These are phyloP conservation scores for Lepus europaeus DNA, from an alignment of 2,113 vertebrate genomes.

Conservation along the genomic window DNA sequence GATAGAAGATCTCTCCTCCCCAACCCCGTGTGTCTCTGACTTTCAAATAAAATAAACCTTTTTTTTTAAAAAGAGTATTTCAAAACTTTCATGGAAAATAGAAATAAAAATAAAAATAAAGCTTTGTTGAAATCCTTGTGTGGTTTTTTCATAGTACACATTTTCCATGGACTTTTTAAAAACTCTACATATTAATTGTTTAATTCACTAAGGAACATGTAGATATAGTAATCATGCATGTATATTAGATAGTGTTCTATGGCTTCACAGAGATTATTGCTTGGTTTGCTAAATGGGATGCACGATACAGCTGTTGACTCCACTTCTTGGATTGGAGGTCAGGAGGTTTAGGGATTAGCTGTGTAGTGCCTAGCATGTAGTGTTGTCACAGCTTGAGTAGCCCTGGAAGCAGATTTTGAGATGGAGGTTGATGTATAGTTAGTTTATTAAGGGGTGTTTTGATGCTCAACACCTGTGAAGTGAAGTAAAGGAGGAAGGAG, in stretches of 20 bases:
- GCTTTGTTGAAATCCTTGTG: too few relatives aligned
- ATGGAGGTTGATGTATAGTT: not conserved
- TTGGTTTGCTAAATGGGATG: not conserved
- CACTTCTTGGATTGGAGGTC: not conserved
- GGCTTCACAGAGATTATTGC: not conserved
- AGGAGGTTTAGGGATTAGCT: not conserved
- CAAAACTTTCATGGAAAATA: too few relatives aligned
- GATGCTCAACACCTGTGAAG: not conserved
- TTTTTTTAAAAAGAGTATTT: too few relatives aligned
- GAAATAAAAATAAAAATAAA: too few relatives aligned
- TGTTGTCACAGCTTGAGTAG: not conserved
- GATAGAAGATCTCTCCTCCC: too few relatives aligned
- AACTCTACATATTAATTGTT: too few relatives aligned
- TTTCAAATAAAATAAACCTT: too few relatives aligned
- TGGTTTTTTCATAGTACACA: too few relatives aligned
- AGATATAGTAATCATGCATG: not conserved
- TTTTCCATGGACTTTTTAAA: too few relatives aligned
- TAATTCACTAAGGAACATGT: too few relatives aligned
- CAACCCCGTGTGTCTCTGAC: too few relatives aligned
- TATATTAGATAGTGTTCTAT: not conserved
- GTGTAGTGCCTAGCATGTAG: not conserved
- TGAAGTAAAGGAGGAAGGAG: not conserved
- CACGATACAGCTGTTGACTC: not conserved
- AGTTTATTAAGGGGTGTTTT: not conserved
- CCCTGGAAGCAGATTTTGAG: not conserved